Evolutionary conservation across 2,888 invertebrate genomes (phyloP).

Genomic region (Epinotia demarniana): DNA sequence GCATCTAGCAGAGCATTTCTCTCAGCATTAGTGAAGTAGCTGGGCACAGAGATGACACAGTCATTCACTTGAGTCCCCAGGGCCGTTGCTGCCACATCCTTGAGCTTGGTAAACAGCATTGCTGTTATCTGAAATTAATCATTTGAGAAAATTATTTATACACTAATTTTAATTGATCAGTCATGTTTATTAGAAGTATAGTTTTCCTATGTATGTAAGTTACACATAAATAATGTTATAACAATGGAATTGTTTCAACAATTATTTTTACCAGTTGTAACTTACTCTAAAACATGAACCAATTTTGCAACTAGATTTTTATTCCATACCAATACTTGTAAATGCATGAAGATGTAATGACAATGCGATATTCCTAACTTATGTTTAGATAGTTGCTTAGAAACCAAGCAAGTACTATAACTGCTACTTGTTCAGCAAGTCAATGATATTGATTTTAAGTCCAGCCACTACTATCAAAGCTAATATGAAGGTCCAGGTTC

Average conservation of each 20-base stretch:
- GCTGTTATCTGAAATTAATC: slow-evolving; percentile 88
- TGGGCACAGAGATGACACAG: slow-evolving; percentile 97
- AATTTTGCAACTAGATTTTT: too few species aligned
- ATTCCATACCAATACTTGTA: too few species aligned
- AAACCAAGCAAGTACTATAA: background rate
- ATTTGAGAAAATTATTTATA: background rate
- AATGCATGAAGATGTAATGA: too few species aligned
- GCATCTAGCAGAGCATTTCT: slow-evolving; percentile 96
- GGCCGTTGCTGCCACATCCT: slow-evolving; percentile 94
- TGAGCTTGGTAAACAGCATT: slow-evolving; percentile 98
- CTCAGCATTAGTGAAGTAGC: slow-evolving; percentile 97
- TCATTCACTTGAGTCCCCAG: slow-evolving; percentile 96
- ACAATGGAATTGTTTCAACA: too few species aligned
- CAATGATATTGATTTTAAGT: background rate
- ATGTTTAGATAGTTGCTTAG: background rate
- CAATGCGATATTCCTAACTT: background rate
- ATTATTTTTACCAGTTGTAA: too few species aligned
- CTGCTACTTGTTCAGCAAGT: background rate
- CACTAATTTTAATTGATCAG: background rate
- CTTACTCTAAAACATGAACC: too few species aligned
- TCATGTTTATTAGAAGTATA: too few species aligned
- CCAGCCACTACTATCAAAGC: background rate
- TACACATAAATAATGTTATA: too few species aligned
- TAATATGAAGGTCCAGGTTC: slow-evolving; percentile 5
- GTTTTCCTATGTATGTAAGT: too few species aligned